Conservation (phyloP, 2,888 invertebrate genomes). For the Drosophila peninsularis region DNA sequence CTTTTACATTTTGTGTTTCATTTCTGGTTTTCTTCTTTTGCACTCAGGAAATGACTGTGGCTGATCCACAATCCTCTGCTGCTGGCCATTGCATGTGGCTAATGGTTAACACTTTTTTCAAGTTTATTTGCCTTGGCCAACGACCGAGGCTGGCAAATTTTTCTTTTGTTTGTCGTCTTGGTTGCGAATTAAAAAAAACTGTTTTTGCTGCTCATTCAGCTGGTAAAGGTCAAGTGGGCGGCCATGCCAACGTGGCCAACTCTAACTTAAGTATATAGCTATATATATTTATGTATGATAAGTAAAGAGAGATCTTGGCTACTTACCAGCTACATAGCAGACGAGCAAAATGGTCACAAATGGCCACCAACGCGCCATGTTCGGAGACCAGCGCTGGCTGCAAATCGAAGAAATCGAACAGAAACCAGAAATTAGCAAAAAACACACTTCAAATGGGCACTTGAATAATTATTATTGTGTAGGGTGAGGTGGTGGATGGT, state of each 20-base stretch:
- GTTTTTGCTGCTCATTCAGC: constrained; percentile 41
- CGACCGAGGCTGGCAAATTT: constrained; percentile 37
- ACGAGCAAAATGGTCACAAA: constrained; percentile 82
- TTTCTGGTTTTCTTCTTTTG: constrained; percentile 21
- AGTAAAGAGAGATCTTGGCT: constrained; percentile 18
- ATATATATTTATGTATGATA: constrained; percentile 2
- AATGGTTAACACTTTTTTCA: constrained; percentile 55
- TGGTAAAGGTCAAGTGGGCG: constrained; percentile 67
- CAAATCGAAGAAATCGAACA: constrained; percentile 57
- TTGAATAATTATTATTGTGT: constrained; percentile 5
- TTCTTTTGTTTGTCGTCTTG: constrained; percentile 21
- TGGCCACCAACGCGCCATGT: constrained; percentile 84
- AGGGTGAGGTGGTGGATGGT: constrained; percentile 3
- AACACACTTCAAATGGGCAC: constrained; percentile 45
- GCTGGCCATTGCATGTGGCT: constrained; percentile 58
- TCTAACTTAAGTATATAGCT: constrained; percentile 7
- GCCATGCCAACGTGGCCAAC: constrained; percentile 53
- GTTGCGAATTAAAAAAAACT: constrained; percentile 47
- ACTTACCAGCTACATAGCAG: constrained; percentile 83
- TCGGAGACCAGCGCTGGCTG: constrained; percentile 66
- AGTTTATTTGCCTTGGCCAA: constrained; percentile 69
- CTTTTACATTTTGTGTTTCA: constrained; percentile 8
- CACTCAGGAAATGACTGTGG: constrained; percentile 43
- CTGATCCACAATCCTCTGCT: constrained; percentile 2
- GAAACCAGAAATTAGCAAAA: constrained; percentile 44